A percentile compares a stretch with the other conserved stretches of the same genome.
Evolutionary conservation across 30 jellyfish, hydroid and myxozoan species (phyloP).

Genomic region (Clytia hemisphaerica): DNA sequence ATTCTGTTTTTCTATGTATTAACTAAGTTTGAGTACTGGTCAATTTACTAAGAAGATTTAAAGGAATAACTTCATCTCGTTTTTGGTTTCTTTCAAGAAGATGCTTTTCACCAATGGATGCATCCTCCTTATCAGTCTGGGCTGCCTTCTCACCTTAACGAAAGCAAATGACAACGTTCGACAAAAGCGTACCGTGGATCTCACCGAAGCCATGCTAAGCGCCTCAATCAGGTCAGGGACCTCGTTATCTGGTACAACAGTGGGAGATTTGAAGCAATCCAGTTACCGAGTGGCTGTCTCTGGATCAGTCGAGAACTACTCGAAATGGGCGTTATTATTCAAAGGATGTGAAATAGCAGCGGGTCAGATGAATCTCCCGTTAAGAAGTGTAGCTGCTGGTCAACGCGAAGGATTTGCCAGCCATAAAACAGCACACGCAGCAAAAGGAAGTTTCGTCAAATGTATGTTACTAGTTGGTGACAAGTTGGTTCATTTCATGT

Average conservation of each 20-base stretch:
- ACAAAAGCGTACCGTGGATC: too few species aligned
- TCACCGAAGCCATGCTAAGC: not conserved
- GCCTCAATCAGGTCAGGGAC: not conserved
- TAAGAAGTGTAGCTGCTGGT: not conserved
- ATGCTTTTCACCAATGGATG: too few species aligned
- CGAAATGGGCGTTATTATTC: not conserved
- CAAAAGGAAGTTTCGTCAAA: not conserved
- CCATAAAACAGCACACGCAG: not conserved
- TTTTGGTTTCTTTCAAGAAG: too few species aligned
- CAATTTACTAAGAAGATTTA: too few species aligned
- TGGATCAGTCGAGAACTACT: slow-evolving; percentile 13
- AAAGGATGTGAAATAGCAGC: not conserved
- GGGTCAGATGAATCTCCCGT: slow-evolving; percentile 8
- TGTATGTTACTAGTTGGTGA: not conserved
- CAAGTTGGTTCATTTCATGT: not conserved
- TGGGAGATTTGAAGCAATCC: not conserved
- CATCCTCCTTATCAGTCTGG: too few species aligned
- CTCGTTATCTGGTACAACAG: not conserved
- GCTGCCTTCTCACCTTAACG: too few species aligned
- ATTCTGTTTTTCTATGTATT: too few species aligned
- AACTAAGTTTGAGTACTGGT: too few species aligned
- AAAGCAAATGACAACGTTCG: too few species aligned
- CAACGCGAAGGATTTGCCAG: slow-evolving; percentile 5
- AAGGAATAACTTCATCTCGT: too few species aligned
- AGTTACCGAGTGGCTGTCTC: not conserved